Percentiles rank a stretch among this genome's conserved stretches.
phyloP scores from a whole-genome alignment of 2,888 invertebrate genomes.

The Strigamia transsilvanica region DNA sequence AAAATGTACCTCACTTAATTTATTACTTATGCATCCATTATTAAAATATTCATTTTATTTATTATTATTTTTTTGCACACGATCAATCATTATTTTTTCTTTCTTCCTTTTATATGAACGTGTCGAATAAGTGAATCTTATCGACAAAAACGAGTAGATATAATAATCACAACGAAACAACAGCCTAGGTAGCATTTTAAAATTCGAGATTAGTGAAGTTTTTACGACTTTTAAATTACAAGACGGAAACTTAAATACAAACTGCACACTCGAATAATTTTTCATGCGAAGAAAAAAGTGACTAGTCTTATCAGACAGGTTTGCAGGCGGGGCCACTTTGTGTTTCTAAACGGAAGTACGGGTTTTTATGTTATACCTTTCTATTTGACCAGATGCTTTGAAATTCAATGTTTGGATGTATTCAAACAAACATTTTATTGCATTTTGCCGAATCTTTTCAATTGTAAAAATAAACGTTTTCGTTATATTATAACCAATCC shows the following conservation, averaged over 20 bases:
- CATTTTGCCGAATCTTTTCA: not conserved
- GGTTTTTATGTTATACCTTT: not conserved
- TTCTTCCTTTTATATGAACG: not conserved
- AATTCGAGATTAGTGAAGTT: slow-evolving; percentile 19
- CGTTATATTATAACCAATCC: no score
- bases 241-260: slow-evolving; percentile 14
- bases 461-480: no score
- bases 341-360: slow-evolving; percentile 33
- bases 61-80: not conserved
- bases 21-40: not conserved
- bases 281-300: slow-evolving; percentile 6
- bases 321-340: slow-evolving; percentile 14
- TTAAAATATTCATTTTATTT: not conserved
- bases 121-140: slow-evolving; percentile 25
- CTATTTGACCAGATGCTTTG: not conserved
- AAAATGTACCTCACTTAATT: not conserved
- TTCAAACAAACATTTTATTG: not conserved
- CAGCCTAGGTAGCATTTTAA: not conserved
- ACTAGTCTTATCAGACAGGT: slow-evolving; percentile 36
- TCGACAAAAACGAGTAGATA: slow-evolving; percentile 1
- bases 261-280: slow-evolving; percentile 23
- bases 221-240: slow-evolving; percentile 32
- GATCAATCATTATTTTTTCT: not conserved
- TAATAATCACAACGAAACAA: slow-evolving; percentile 16
- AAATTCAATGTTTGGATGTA: not conserved